Conservation (phyloP, 2,888 invertebrate genomes). For the Mimumesa dahlbomi region DNA sequence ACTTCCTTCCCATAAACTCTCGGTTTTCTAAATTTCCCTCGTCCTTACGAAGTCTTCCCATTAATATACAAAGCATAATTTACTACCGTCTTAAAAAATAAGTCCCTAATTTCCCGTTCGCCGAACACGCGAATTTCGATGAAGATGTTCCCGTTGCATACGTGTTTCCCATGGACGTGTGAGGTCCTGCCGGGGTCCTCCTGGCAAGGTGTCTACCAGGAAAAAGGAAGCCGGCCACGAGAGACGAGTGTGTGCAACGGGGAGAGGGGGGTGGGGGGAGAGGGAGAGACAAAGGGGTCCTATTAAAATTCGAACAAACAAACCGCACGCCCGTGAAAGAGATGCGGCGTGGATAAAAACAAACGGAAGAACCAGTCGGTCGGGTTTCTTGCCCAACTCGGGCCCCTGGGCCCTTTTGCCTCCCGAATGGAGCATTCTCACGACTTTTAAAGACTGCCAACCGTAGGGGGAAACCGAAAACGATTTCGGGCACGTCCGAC, state of each 20-base stretch:
- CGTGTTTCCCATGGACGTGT: too few species aligned
- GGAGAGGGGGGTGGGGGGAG: constrained; percentile 12
- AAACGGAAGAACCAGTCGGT: constrained; percentile 60
- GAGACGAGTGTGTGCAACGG: neutral
- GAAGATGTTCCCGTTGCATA: too few species aligned
- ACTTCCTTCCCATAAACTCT: too few species aligned
- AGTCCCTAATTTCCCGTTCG: too few species aligned
- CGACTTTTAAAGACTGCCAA: constrained; percentile 41
- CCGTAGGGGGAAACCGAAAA: constrained; percentile 5
- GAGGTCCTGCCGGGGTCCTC: too few species aligned
- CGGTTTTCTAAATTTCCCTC: too few species aligned
- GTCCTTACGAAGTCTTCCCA: too few species aligned
- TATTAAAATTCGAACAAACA: constrained; percentile 58
- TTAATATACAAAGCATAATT: too few species aligned
- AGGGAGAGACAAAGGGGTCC: constrained; percentile 28
- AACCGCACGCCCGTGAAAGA: constrained; percentile 25
- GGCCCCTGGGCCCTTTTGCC: constrained; percentile 37
- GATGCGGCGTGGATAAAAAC: constrained; percentile 48
- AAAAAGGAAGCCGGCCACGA: neutral
- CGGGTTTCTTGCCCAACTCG: constrained; percentile 55
- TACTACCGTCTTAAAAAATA: too few species aligned
- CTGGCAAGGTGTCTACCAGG: neutral
- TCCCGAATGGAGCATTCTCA: constrained; percentile 56
- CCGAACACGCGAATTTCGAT: too few species aligned
- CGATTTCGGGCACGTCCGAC: neutral